phyloP scores from a whole-genome alignment of 2,113 vertebrate genomes.

The Amphiprion percula region DNA sequence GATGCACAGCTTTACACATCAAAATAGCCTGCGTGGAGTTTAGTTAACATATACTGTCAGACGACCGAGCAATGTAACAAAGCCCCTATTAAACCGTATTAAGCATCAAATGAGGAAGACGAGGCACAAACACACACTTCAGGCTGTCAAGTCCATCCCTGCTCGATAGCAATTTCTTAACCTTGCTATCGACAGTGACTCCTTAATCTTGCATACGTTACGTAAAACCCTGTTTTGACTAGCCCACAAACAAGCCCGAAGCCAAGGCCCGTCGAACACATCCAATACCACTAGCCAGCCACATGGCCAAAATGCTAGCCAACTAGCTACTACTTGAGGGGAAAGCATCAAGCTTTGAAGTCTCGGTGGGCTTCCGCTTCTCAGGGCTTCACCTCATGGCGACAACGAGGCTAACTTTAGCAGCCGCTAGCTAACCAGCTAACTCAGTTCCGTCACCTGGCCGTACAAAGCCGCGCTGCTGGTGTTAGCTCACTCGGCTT shows the following conservation, averaged over 20 bases:
- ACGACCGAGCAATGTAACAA: not conserved
- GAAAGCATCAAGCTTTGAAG: slow-evolving; percentile 37
- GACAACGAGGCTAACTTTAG: slow-evolving; percentile 68
- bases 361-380: slow-evolving; percentile 73
- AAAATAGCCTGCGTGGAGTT: slow-evolving; percentile 10
- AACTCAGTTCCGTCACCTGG: slow-evolving; percentile 20
- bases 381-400: slow-evolving; percentile 80
- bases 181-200: slow-evolving; percentile 43
- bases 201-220: slow-evolving; percentile 74
- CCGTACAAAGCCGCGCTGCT: not conserved
- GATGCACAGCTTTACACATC: slow-evolving; percentile 41
- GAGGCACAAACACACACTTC: slow-evolving; percentile 8
- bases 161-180: slow-evolving; percentile 30
- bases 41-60: not conserved
- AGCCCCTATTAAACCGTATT: accelerated
- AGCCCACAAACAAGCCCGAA: slow-evolving; percentile 58
- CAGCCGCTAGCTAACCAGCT: slow-evolving; percentile 54
- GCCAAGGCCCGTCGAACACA: slow-evolving; percentile 57
- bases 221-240: slow-evolving; percentile 69
- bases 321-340: slow-evolving; percentile 54
- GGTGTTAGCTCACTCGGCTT: slow-evolving; percentile 12
- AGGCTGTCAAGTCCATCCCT: not conserved
- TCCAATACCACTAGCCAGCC: slow-evolving; percentile 52
- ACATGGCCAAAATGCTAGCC: slow-evolving; percentile 76
- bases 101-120: not conserved